Evolutionary conservation across 2,797 vertebrate genomes (phyloP), one percentile per base, ranked within the genome.

Genomic region (Lycodopsis pacificus): DNA sequence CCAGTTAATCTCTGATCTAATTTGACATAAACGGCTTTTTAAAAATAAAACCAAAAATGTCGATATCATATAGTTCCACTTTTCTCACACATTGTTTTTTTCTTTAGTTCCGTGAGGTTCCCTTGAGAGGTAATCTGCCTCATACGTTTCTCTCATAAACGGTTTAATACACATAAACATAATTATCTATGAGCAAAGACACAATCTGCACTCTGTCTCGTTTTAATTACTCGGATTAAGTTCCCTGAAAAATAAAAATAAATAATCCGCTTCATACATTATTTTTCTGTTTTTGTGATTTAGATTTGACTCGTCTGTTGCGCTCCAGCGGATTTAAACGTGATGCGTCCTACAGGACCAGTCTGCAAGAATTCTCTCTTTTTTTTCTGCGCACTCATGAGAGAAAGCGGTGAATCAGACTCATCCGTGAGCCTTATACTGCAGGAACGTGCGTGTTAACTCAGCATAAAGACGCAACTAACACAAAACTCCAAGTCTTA

Each of bases 321-420:
- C 7, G 7, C 32, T 34, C 32, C 32, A 34, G 32, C 6, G n/a
- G 20, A 32, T 69, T 54, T 8, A 42, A 17, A 36, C 42, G 22
- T 2, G 46, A 25, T 9, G n/a, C 36, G 44, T 68, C 69, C n/a
- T 17, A 7, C 42, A 44, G 42, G 5, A 44, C 42, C 14, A 17
- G 42, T 72, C 27, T 9, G 36, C 48, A 58, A 76, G 61, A 36
- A 48, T 25, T 67, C 8, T 15, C 1, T 12, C 2, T 49, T 22
- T 44, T 44, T 11, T 73, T 25, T 27, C 32, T 71, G 48, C 72
- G 46, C 63, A 63, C 65, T 61, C 57, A 15, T 6, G n/a, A 49
- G 0, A 27, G 30, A 69, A 30, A 68, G 12, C 20, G 4, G 22
- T 34, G 53, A 54, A 48, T 42, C 40, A 46, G 44, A 46, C 46